These are phyloP conservation scores for Podarcis raffonei DNA, from an alignment of 2,113 vertebrate genomes.

Conservation along the genomic window DNA sequence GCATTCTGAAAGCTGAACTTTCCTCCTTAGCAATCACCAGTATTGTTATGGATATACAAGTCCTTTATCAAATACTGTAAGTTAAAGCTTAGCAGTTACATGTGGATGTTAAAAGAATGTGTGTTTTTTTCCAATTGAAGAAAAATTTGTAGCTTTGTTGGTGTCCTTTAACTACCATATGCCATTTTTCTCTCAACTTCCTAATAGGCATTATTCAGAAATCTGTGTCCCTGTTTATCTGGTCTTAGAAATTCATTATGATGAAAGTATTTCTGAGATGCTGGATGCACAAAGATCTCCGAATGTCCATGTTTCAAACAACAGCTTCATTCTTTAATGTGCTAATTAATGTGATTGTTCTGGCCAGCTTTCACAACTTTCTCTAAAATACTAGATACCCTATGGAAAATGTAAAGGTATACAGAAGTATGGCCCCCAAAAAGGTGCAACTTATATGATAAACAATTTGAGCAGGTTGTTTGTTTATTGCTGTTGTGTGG, in stretches of 20 bases:
- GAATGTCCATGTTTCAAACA: neutral
- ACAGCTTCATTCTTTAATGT: no score
- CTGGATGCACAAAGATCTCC: neutral
- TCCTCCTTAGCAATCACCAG: accelerated
- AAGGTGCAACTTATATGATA: no score
- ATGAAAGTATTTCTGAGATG: neutral
- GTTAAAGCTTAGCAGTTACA: neutral
- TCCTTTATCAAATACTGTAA: neutral
- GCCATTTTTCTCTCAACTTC: neutral
- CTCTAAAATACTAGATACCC: no score
- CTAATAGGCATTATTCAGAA: neutral
- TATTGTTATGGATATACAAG: neutral
- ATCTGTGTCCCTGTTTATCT: neutral
- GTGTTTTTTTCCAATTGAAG: neutral
- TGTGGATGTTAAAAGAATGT: neutral
- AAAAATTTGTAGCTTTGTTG: neutral
- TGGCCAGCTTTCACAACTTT: no score
- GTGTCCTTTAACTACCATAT: neutral
- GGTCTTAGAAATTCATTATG: neutral
- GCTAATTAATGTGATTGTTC: no score
- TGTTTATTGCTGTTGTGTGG: no score
- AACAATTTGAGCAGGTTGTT: no score
- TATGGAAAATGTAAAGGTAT: no score
- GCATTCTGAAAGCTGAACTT: neutral
- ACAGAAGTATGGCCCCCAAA: no score